Base-by-base conservation (phyloP, 2,888 invertebrate species). In the Hipparchia sbordonii region DNA sequence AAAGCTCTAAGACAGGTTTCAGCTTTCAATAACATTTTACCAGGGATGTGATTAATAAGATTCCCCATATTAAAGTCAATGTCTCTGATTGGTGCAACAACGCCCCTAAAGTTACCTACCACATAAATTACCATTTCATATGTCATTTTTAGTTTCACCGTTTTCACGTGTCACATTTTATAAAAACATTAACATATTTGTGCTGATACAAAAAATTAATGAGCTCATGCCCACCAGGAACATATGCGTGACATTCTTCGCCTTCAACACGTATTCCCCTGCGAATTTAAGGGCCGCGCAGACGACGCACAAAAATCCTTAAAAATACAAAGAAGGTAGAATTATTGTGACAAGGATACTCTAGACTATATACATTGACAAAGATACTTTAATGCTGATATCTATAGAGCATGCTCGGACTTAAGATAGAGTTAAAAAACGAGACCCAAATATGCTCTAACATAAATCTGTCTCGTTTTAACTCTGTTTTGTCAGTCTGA, bases 221-320 rank as follows among this genome's bases (percentile, higher is more conserved):
- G 81, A 84, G 82, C 83, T 82, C 82, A 87, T 85, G 84, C 84
- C 82, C 77, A 80, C 82, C 81, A 84, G 77, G 81, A 89, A 88
- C 92, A 93, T 86, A 92, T 92, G 91, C 86, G 90, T 82, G 84
- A 88, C 90, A 90, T 93, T 92, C 90, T 83, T 86, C 80, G 81
- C 85, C 86, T 86, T 89, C 89, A 87, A 88, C 89, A 86, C 85
- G 81, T 90, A 51, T n/a, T 56, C 90, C 89, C 90, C 86, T 87
- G 83, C 90, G 88, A 92, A 92, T 93, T 93, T 52, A 65, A 39
- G 39, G 39, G 5, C 39, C 2, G 39, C 23, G 63, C 23, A 13
- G 48, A n/a, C 23, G 33, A 51, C 5, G 23, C 48, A 12, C 6
- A 63, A 33, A 63, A 8, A 4, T 9, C 23, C 13, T 23, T 13